A percentile compares a stretch with the other conserved stretches of the same genome.
Evolutionary conservation across 2,113 vertebrate species (phyloP).

Genomic region (Okapia johnstoni): DNA sequence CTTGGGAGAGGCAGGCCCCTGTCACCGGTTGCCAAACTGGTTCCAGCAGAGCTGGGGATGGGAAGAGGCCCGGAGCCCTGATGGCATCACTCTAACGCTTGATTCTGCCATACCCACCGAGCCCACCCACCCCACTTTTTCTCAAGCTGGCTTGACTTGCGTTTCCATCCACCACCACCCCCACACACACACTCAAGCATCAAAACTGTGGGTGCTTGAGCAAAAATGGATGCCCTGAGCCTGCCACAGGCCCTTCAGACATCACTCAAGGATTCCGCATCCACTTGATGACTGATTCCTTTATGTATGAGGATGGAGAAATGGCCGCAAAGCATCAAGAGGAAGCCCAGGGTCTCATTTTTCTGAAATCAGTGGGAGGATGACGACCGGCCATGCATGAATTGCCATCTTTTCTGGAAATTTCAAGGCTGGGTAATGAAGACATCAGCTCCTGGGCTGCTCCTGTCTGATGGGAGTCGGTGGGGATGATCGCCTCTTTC

Average conservation of each 20-base stretch:
- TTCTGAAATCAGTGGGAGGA: not conserved
- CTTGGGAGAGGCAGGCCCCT: accelerated
- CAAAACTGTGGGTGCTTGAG: accelerated
- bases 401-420: not conserved
- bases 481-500: not conserved
- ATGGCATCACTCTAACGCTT: accelerated
- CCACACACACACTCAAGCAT: accelerated
- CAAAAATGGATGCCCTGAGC: accelerated
- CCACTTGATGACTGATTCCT: accelerated
- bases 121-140: accelerated
- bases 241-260: not conserved
- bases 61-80: accelerated
- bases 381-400: accelerated
- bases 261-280: accelerated
- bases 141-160: too few species aligned
- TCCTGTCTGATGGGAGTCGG: accelerated
- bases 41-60: not conserved
- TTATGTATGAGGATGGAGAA: accelerated
- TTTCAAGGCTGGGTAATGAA: not conserved
- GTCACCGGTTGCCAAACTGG: accelerated
- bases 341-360: accelerated
- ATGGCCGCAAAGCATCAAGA: accelerated
- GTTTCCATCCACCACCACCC: not conserved
- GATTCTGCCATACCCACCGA: accelerated
- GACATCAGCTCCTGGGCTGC: not conserved